Evolutionary conservation across 2,888 invertebrate species (phyloP), one percentile per base, ranked within the genome.

Genomic region (Altica lythri): DNA sequence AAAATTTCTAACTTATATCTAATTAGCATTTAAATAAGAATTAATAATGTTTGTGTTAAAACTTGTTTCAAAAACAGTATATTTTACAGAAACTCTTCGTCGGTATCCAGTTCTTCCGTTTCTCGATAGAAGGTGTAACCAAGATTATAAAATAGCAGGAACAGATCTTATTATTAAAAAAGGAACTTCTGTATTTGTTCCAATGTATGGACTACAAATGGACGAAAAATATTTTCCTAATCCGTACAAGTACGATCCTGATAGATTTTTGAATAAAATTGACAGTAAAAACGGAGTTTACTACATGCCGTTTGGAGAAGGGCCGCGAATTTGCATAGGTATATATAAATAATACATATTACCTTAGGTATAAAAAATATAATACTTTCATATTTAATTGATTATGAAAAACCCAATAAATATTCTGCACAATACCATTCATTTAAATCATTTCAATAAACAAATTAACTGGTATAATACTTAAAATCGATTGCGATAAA

Each of bases 141-240:
- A 63, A 43, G 63, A 71, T 22, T 75, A 72, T 53, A 61, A 64
- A 17, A 50, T 72, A 19, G 65, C 67, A n/a, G 66, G 62, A 9
- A 64, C 68, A 0, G 60, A 69, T 25, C 37, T 68, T 2, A 45
- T 60, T 3, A 67, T 75, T 13, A 67, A 74, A 54, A 55, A 59
- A 47, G 54, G 53, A 22, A 34, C 25, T 1, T 19, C 40, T 2
- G 37, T 59, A 10, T 49, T 40, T 17, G 49, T 59, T 22, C 49
- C 59, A 4, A 22, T 55, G 19, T 46, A 37, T 19, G 55, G 51
- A 9, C 5, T 55, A 16, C 53, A 59, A 8, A 34, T 38, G 17
- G 59, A 55, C 32, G 53, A 49, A 12, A 52, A 55, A 16, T 35
- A 47, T 19, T 59, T 59, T 38, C 53, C 59, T 4, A 45, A 54